Evolutionary conservation across 2,797 vertebrate species (phyloP).

Genomic region (Tokudaia tokunoshimensis): DNA sequence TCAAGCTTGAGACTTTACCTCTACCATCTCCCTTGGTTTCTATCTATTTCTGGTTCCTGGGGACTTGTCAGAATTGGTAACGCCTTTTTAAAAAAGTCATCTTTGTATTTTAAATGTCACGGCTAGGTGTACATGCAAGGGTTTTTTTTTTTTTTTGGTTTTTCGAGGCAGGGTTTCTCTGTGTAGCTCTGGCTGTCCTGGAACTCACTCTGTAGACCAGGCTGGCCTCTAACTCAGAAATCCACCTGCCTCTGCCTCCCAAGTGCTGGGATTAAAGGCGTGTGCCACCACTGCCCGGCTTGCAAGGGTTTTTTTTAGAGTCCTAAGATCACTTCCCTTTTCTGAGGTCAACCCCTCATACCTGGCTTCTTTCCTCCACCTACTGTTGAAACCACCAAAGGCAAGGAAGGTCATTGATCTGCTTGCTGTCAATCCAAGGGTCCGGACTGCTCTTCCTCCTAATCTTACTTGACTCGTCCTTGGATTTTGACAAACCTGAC

Average conservation of each 20-base stretch:
- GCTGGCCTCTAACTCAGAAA: too few relatives aligned
- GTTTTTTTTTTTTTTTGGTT: too few relatives aligned
- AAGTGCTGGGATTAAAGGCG: too few relatives aligned
- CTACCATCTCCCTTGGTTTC: neutral
- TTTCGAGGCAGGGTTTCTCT: too few relatives aligned
- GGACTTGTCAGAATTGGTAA: neutral
- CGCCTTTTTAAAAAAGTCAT: neutral
- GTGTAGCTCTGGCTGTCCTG: too few relatives aligned
- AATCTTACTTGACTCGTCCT: neutral
- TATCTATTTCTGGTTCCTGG: neutral
- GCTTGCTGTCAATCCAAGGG: neutral
- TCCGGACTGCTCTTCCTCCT: neutral
- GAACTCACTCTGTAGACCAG: too few relatives aligned
- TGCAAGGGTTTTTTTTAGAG: conserved; percentile 33
- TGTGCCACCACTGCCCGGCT: too few relatives aligned
- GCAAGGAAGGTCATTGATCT: neutral
- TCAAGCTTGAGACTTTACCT: neutral
- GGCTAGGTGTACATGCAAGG: neutral
- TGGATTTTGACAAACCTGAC: neutral
- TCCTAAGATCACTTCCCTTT: conserved; percentile 50
- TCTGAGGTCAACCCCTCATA: neutral
- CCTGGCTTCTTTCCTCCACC: neutral
- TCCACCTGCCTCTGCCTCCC: too few relatives aligned
- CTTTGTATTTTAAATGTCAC: conserved; percentile 64
- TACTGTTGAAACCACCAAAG: neutral